phyloP scores from a whole-genome alignment of 2,113 vertebrate species.

The Sitta europaea region DNA sequence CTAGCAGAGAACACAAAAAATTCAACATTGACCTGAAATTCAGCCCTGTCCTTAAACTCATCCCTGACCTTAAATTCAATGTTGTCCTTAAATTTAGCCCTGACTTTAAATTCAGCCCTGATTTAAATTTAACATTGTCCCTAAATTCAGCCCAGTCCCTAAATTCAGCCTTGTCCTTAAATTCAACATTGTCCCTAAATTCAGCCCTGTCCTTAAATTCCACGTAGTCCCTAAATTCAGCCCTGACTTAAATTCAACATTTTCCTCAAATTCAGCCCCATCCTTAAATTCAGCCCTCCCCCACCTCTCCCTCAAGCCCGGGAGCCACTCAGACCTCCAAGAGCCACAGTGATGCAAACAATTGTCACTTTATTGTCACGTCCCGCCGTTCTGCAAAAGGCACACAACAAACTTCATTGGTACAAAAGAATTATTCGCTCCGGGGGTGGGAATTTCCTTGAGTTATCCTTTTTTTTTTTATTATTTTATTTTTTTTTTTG shows the following conservation, averaged over 20 bases:
- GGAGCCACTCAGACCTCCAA: not conserved
- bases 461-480: not conserved
- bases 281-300: rapidly evolving
- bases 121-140: no score
- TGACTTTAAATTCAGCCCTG: rapidly evolving
- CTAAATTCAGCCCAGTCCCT: rapidly evolving
- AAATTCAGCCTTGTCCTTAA: not conserved
- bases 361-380: conserved; percentile 83
- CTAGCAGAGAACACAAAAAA: not conserved
- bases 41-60: rapidly evolving
- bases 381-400: conserved; percentile 78
- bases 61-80: rapidly evolving
- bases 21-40: rapidly evolving
- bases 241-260: rapidly evolving
- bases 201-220: no score
- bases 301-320: not conserved
- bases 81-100: rapidly evolving
- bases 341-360: conserved; percentile 61
- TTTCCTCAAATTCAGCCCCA: no score
- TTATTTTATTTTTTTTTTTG: no score
- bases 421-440: conserved; percentile 69
- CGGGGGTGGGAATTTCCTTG: not conserved
- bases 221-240: not conserved
- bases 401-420: conserved; percentile 76
- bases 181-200: no score